Base-by-base conservation (phyloP, 2,888 invertebrate genomes). In the Clivina fossor region DNA sequence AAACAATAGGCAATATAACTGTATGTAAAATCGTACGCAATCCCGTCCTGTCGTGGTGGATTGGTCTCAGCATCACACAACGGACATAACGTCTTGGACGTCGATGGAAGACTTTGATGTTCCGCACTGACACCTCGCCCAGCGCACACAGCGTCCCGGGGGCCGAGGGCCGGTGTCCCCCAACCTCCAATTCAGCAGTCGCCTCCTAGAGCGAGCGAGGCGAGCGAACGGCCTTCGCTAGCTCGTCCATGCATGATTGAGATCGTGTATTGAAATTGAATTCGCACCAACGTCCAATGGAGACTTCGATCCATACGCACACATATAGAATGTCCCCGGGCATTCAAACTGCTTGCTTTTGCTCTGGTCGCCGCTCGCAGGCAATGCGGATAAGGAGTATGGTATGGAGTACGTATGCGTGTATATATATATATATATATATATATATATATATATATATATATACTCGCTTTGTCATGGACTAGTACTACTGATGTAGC, bases 191-290 rank as follows among this genome's bases (percentile, higher is more conserved):
- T n/a, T n/a, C n/a, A n/a, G n/a, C n/a, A n/a, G n/a, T n/a, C n/a
- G n/a, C 24, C 37, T 18, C 60, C 59, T 65, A 60, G 64, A 59
- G 58, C 60, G 60, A 57, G 16, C 59, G 20, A 4, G 33, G 22
- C 47, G 32, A 46, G 40, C 55, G 55, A 60, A 61, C 61, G 57
- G 54, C 59, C 60, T 61, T 58, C 61, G 62, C 63, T 62, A 47
- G 61, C 63, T 64, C 66, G 69, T 68, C 70, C 71, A 72, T 72
- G 70, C 71, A 73, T 72, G 72, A 72, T 72, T 72, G 73, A 72
- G 71, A 70, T 72, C 72, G 70, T 69, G 74, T 73, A 74, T 73
- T 74, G 74, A 73, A 74, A 74, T 74, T 74, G 74, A 74, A 74
- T 73, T 74, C 72, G 70, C 69, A 69, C 67, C 62, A 59, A 60